Evolutionary conservation across 2,797 vertebrate species (phyloP), one percentile per base, ranked within the genome.

Genomic region (Coccyzus lansbergi): DNA sequence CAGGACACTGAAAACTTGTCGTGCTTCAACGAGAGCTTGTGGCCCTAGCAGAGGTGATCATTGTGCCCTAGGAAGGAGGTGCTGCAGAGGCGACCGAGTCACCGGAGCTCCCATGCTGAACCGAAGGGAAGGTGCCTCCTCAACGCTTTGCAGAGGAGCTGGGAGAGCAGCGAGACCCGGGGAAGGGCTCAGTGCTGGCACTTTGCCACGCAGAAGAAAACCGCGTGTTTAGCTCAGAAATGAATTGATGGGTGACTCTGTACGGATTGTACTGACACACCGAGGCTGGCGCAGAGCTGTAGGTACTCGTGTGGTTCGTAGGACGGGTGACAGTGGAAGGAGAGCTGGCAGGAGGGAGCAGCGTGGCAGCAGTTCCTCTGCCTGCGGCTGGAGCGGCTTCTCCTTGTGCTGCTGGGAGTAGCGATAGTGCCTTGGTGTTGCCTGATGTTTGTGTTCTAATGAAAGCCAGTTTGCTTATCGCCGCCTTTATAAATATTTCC

Each of bases 401-500:
- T 62, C 58, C 77, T 21, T 12, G 3, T 12, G 34, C 40, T 2
- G 28, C 25, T 0, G 6, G 26, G 60, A 48, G 31, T 20, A 2
- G 42, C 59, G 8, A 14, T 48, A 4, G 77, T 0, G 4, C 55
- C 44, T 21, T 2, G 4, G 64, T 80, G 75, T 4, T 18, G 4
- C 24, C 72, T 78, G 62, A 1, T 15, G 49, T 12, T 55, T 65
- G n/a, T 18, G 34, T 18, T 56, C 4, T 83, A 71, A 51, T 38
- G 78, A 75, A 75, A 87, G 86, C 63, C 84, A 78, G 53, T 58
- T 83, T 91, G 91, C 94, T 97, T 96, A 89, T 97, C 83, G 6
- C 69, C 28, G 51, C 87, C 83, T 88, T 74, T 77, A 60, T 95
- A 93, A 96, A 95, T 84, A 89, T 76, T 72, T 87, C 55, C 90